phyloP scores from a whole-genome alignment of 53 echinoderm and acorn worm genomes.

The Zoroaster sp. region DNA sequence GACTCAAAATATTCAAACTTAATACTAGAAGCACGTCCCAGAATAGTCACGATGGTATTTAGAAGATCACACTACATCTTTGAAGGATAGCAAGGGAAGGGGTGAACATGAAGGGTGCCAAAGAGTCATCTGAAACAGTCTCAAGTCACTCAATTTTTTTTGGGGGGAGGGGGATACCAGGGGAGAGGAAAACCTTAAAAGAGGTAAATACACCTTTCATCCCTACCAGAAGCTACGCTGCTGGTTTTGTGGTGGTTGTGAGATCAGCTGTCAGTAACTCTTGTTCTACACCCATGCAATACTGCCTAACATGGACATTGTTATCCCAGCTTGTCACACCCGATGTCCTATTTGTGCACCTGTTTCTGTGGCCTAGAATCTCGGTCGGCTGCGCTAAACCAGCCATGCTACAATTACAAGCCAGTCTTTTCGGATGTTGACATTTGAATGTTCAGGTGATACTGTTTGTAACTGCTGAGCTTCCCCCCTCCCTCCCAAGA shows the following conservation, averaged over 20 bases:
- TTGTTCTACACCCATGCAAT: too few species aligned
- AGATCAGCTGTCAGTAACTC: too few species aligned
- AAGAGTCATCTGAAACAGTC: too few species aligned
- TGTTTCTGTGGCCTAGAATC: background rate
- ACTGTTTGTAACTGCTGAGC: background rate
- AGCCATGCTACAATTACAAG: background rate
- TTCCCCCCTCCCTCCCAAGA: too few species aligned
- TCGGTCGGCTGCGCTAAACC: background rate
- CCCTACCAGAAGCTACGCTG: background rate
- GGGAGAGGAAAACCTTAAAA: background rate
- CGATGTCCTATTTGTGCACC: background rate
- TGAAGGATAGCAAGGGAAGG: too few species aligned
- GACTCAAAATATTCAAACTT: background rate
- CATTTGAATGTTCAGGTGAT: background rate
- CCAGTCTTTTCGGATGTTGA: background rate
- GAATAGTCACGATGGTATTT: background rate
- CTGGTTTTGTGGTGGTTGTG: too few species aligned
- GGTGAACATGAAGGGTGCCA: too few species aligned
- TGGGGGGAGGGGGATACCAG: background rate
- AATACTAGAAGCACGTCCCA: background rate
- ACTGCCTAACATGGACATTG: background rate
- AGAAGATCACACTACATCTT: too few species aligned
- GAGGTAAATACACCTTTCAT: background rate
- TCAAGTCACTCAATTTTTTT: too few species aligned
- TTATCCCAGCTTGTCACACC: background rate